Conservation (phyloP, 2,797 vertebrate species). For the Eupleurogrammus muticus region DNA sequence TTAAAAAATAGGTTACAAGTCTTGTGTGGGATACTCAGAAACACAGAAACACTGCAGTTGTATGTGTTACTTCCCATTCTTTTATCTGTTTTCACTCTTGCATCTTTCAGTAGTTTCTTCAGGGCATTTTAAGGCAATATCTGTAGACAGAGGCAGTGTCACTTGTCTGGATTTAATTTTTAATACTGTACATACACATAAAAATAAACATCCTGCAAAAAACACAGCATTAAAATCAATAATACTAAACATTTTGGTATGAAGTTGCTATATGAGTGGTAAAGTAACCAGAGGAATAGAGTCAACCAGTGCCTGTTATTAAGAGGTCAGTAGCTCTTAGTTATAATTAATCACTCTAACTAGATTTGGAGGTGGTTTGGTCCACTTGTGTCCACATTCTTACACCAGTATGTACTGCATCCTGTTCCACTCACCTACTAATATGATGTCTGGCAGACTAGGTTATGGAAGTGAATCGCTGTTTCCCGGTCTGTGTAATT, state of each 20-base stretch:
- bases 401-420: no score
- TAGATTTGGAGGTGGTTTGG: no score
- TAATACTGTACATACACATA: background rate
- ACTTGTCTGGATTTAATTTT: conserved; percentile 6
- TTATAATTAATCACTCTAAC: no score
- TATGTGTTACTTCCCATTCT: background rate
- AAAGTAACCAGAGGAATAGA: background rate
- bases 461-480: no score
- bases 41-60: background rate
- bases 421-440: no score
- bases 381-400: no score
- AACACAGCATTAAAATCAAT: no score
- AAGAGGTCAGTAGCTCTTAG: background rate
- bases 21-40: background rate
- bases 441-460: no score
- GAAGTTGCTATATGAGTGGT: no score
- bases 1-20: background rate
- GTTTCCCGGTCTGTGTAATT: no score
- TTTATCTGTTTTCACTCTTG: conserved; percentile 4
- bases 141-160: conserved; percentile 9
- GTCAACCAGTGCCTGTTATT: background rate
- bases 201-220: background rate
- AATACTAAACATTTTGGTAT: no score
- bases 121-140: conserved; percentile 7
- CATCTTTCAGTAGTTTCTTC: background rate